Percentiles rank a stretch among this genome's conserved stretches.
Evolutionary conservation across 1,140 invertebrate genomes (phyloP).

Genomic region (Zaprionus vittiger): DNA sequence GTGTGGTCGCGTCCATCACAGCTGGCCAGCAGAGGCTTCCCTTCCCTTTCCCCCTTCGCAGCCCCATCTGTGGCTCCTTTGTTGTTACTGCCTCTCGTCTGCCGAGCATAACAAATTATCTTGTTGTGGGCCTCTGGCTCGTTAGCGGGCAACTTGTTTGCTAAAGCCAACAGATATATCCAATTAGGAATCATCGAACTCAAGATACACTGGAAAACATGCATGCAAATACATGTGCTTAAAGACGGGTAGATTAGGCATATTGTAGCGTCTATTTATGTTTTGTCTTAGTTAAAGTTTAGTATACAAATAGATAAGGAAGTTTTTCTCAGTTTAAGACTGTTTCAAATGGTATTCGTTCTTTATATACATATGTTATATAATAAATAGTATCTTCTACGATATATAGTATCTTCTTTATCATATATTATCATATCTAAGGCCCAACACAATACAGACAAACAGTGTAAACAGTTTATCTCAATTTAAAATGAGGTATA

Average conservation of each 20-base stretch:
- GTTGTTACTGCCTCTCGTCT: slow-evolving; percentile 49
- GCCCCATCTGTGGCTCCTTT: slow-evolving; percentile 19
- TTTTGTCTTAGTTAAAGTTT: no score
- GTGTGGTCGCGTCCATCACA: slow-evolving; percentile 74
- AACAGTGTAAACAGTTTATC: no score
- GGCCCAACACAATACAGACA: no score
- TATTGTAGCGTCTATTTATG: neutral
- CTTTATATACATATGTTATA: no score
- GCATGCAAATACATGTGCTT: neutral
- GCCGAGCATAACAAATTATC: slow-evolving; percentile 74
- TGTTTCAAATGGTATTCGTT: no score
- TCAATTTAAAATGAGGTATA: no score
- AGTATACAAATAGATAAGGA: no score
- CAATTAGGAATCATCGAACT: slow-evolving; percentile 35
- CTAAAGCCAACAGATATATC: slow-evolving; percentile 46
- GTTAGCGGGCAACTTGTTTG: slow-evolving; percentile 74
- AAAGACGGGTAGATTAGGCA: neutral
- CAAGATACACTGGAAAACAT: slow-evolving; percentile 46
- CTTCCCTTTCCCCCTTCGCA: no score
- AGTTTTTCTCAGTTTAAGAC: no score
- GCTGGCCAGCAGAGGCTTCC: slow-evolving; percentile 37
- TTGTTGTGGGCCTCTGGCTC: slow-evolving; percentile 69
- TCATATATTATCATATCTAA: no score
- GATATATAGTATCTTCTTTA: no score
- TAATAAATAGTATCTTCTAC: no score